phyloP scores from a whole-genome alignment of 2,797 vertebrate genomes.

The Potorous gilbertii region DNA sequence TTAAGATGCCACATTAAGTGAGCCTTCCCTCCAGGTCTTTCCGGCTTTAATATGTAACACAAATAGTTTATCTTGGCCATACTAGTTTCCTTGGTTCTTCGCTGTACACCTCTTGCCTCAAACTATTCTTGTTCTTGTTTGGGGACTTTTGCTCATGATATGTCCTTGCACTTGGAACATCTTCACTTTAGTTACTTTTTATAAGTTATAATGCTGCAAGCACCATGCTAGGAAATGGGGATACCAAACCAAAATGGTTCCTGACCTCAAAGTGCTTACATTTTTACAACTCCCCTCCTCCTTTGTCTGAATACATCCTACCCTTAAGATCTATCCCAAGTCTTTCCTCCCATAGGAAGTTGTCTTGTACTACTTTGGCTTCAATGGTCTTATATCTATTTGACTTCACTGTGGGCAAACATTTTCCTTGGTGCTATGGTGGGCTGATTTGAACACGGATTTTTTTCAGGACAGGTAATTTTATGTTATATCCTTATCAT shows the following conservation, averaged over 20 bases:
- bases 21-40: background rate
- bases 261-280: background rate
- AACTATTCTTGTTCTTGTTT: background rate
- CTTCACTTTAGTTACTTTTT: background rate
- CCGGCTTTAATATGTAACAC: background rate
- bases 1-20: background rate
- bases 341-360: slow-evolving; percentile 18
- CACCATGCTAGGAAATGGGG: background rate
- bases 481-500: slow-evolving; percentile 5
- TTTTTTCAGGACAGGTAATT: background rate
- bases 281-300: background rate
- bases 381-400: background rate
- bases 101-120: background rate
- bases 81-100: background rate
- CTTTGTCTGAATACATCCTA: background rate
- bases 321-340: background rate
- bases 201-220: too few relatives aligned
- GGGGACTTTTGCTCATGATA: background rate
- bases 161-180: background rate
- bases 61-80: background rate
- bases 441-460: background rate
- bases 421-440: background rate
- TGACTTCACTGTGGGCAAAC: background rate
- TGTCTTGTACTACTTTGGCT: background rate
- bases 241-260: background rate